Evolutionary conservation across 2,888 invertebrate species (phyloP).

Genomic region (Torymus texanus): DNA sequence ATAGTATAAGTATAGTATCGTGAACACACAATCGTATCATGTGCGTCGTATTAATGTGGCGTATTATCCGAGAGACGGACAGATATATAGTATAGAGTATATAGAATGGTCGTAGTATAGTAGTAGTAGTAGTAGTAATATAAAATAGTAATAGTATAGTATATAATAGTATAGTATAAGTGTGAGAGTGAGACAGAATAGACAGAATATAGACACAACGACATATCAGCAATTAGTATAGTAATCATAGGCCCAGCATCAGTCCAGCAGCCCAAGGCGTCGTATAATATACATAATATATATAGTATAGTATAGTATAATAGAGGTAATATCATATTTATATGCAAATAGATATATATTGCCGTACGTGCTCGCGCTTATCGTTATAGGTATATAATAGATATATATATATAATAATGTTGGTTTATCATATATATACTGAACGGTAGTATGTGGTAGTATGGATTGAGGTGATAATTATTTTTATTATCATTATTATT

Average conservation of each 20-base stretch:
- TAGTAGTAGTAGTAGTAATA: neutral
- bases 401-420: too few relatives aligned
- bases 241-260: constrained; percentile 42
- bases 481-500: too few relatives aligned
- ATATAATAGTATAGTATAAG: neutral
- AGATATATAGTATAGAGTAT: neutral
- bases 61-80: neutral
- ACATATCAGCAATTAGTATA: constrained; percentile 43
- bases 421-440: too few relatives aligned
- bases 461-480: too few relatives aligned
- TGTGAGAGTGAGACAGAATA: constrained; percentile 31
- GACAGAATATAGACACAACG: constrained; percentile 42
- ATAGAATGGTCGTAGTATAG: neutral
- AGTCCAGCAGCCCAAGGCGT: constrained; percentile 46
- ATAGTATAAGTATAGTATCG: constrained; percentile 12
- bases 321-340: too few relatives aligned
- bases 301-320: neutral
- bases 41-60: neutral
- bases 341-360: neutral
- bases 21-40: neutral
- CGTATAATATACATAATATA: constrained; percentile 5
- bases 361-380: neutral
- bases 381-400: neutral
- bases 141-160: neutral
- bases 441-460: too few relatives aligned